Base-by-base conservation (phyloP, 2,113 vertebrate species). In the Colius striatus region DNA sequence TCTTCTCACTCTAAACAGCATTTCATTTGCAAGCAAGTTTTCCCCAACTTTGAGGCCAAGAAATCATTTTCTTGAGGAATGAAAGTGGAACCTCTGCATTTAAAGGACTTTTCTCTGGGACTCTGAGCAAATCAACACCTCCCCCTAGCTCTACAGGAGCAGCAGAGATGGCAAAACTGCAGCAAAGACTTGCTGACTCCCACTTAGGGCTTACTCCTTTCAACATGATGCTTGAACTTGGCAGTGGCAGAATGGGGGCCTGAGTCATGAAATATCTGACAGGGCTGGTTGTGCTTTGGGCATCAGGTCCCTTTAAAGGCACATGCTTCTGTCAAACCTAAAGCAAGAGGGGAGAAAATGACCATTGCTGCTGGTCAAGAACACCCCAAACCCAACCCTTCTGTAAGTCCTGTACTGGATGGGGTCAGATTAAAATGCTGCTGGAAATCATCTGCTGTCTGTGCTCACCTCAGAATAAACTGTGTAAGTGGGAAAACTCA, bases 401-500 rank as follows among this genome's bases (percentile, higher is more conserved):
- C 26, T 7, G 5, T 13, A 84, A 75, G 30, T 48, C 63, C 22
- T 47, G 36, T 9, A 34, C 36, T 8, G 41, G 50, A 6, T 6
- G 9, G 81, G 6, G 7, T 3, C 0, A 1, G 67, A 13, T 18
- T 30, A 4, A 78, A 91, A 48, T 0, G 2, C 53, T 14, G 57
- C 50, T 79, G 84, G 87, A 23, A 48, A 19, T 30, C 9, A 1
- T 23, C 63, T 74, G 58, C 32, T 58, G 26, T 34, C 51, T 3
- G 32, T 3, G 38, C 47, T 25, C 41, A 26, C 16, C 65, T 34
- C 30, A 0, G 62, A 27, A 57, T 8, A 21, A 65, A 12, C 11
- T 2, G 23, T 2, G 4, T 4, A 41, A 45, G 15, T 2, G 16
- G 2, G n/a, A 48, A 13, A 61, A 58, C 51, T 79, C 26, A 3